Evolutionary conservation across 2,888 invertebrate species (phyloP), one percentile per base, ranked within the genome.

Genomic region (Tromatobia lineatoria): DNA sequence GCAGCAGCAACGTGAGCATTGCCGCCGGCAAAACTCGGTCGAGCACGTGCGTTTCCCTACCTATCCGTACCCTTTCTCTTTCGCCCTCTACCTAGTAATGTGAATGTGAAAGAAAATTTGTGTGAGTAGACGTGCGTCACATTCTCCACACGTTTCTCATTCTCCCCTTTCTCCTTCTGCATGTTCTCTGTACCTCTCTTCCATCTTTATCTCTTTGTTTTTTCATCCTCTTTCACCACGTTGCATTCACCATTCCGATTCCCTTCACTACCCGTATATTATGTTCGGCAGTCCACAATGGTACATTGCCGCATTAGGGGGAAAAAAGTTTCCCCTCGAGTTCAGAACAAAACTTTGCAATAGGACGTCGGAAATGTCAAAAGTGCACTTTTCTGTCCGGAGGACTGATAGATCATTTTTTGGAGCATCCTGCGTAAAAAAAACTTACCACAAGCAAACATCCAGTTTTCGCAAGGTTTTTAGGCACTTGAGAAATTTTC

Each of bases 11-110:
- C 80, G 75, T 76, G 54, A 83, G 54, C 54, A n/a, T 76, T 34
- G 64, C 76, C 47, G 34, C 74, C 70, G 82, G 71, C 61, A 57
- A 82, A 81, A 82, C 82, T 87, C 84, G 82, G 79, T 34, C 80
- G 67, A 20, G 66, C 75, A 75, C 80, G 80, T 80, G 74, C 74
- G 59, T 45, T 77, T 25, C 13, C 29, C 77, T 75, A 50, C 23
- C 52, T 71, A 47, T 84, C n/a, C 54, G 71, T 42, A 23, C 54
- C 59, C 50, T n/a, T 3, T 34, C 20, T 34, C 42, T 47, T 18
- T 50, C 18, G 45, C 70, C n/a, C n/a, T 61, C 61, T 38, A 38
- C 34, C 61, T 18, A 67, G 66, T 18, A 25, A 25, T 47, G 59
- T 42, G 52, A 57, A 57, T 59, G 47, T 47, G 29, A 18, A 13